Percentiles rank a stretch among this genome's conserved stretches.
Evolutionary conservation across 2,797 vertebrate species (phyloP).

Genomic region (Oophaga sylvatica): DNA sequence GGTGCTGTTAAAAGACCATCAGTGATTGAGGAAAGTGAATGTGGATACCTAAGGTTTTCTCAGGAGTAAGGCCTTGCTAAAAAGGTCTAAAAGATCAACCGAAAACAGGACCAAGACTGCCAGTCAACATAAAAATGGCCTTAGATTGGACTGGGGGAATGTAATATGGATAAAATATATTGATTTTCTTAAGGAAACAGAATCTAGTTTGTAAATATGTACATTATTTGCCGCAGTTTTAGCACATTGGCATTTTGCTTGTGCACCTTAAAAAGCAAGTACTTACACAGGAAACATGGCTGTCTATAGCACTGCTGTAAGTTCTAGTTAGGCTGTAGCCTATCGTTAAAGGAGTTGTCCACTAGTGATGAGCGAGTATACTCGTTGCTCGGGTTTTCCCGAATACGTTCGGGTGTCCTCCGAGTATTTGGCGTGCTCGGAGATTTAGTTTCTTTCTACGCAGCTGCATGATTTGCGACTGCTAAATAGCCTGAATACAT

Average conservation of each 20-base stretch:
- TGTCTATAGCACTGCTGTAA: constrained; percentile 64
- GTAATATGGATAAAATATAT: constrained; percentile 81
- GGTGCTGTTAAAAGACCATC: constrained; percentile 70
- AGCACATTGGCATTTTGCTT: constrained; percentile 81
- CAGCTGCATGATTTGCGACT: too few relatives aligned
- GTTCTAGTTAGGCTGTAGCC: constrained; percentile 1
- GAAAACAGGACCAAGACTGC: constrained; percentile 73
- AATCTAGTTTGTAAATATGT: constrained; percentile 84
- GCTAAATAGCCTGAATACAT: too few relatives aligned
- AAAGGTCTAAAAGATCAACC: neutral
- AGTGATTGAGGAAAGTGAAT: constrained; percentile 71
- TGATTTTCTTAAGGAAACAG: constrained; percentile 64
- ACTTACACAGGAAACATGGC: constrained; percentile 75
- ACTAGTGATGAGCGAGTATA: too few relatives aligned
- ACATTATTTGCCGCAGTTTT: constrained; percentile 79
- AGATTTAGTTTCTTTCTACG: too few relatives aligned
- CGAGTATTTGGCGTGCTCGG: too few relatives aligned
- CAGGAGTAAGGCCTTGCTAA: constrained; percentile 74
- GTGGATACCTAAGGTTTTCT: constrained; percentile 75
- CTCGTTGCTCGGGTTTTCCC: too few relatives aligned
- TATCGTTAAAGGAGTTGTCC: neutral
- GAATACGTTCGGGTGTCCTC: too few relatives aligned
- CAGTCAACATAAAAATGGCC: constrained; percentile 72
- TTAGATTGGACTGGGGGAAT: constrained; percentile 76
- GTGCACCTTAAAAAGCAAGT: constrained; percentile 89